Base-by-base conservation (phyloP, 2,797 vertebrate genomes). In the Alauda arvensis region DNA sequence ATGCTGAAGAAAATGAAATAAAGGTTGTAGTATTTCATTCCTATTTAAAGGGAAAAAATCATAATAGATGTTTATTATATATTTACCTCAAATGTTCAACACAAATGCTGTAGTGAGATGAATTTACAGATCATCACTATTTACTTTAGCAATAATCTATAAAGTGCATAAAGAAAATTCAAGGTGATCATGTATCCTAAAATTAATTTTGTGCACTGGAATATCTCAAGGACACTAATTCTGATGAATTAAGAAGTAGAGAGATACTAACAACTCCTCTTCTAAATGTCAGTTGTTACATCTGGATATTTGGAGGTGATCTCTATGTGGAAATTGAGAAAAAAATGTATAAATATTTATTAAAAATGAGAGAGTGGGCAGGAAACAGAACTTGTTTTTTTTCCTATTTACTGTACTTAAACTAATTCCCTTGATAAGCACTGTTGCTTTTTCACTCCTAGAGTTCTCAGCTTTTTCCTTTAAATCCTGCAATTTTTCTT, bases 1-100 rank as follows among this genome's bases (percentile, higher is more conserved):
- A 74, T 25, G 42, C 12, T 82, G 39, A 92, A 89, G 60, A 42
- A 94, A 90, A 84, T 49, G 11, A 60, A 91, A 76, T 72, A 72
- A 83, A 46, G 14, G 4, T 70, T 76, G 55, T 14, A 71, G 14
- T 24, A 83, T 81, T 79, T 45, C 68, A 78, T 66, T 83, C 40
- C 66, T 43, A 37, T 63, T 76, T 56, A 69, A 61, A 85, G 12
- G 20, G 52, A 61, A 88, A 91, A 28, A 1, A 43, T 19, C 5
- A 45, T 34, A 31, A 68, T 13, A 6, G 2, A 3, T 24, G 4
- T 48, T 81, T 48, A 61, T 59, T 43, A 75, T 29, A 23, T 39
- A 70, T 77, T 88, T 65, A 25, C n/a, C 51, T 83, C 7, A 87
- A 59, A 81, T 26, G 25, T 88, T 84, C 63, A 80, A 62, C 19